Evolutionary conservation across 2,797 vertebrate genomes (phyloP).

Genomic region (Neosilurus hyrtlii): DNA sequence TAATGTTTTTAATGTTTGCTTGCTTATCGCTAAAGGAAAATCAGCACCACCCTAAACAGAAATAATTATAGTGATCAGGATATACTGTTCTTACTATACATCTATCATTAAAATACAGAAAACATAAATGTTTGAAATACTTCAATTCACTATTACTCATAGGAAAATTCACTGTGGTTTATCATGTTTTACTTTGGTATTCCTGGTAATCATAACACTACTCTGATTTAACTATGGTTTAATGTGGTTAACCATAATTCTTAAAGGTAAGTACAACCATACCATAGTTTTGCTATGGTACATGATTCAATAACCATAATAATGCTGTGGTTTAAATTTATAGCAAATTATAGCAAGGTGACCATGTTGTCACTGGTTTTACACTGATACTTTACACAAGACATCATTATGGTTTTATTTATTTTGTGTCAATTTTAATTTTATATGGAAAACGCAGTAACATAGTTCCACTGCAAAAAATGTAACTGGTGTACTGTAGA

Average conservation of each 20-base stretch:
- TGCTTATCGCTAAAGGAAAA: not conserved
- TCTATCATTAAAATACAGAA: not conserved
- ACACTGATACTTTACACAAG: not conserved
- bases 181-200: conserved; percentile 5
- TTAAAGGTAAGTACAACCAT: not conserved
- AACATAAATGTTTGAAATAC: no score
- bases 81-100: not conserved
- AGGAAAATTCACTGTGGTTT: not conserved
- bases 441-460: no score
- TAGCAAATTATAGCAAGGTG: not conserved
- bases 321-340: not conserved
- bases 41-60: not conserved
- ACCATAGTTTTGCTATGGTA: not conserved
- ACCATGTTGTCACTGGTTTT: not conserved
- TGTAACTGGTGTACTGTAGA: no score
- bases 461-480: no score
- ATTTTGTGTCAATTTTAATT: no score
- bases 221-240: not conserved
- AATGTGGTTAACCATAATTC: not conserved
- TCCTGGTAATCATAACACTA: not conserved
- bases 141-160: not conserved
- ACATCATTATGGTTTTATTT: no score
- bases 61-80: not conserved
- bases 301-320: not conserved
- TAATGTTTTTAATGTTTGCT: not conserved